Percentiles rank a stretch among this genome's conserved stretches.
Conservation (phyloP, 2,888 invertebrate species). For the Apotomis betuletana region DNA sequence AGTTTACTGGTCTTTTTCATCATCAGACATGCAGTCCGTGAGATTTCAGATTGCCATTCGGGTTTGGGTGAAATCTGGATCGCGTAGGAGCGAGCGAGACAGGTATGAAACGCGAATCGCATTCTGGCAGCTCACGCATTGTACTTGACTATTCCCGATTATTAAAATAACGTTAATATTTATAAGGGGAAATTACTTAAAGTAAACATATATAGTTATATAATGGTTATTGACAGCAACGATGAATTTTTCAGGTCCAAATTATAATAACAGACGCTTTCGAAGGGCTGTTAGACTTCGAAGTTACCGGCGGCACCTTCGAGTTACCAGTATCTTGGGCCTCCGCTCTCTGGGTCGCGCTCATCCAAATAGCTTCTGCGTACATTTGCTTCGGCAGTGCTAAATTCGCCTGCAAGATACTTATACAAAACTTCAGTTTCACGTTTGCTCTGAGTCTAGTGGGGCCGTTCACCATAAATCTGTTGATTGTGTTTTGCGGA, state of each 20-base stretch:
- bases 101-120: too few species aligned
- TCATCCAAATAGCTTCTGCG: conserved; percentile 86
- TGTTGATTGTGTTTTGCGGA: conserved; percentile 87
- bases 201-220: too few species aligned
- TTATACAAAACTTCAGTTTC: conserved; percentile 94
- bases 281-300: conserved; percentile 67
- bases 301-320: conserved; percentile 62
- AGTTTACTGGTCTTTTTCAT: too few species aligned
- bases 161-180: too few species aligned
- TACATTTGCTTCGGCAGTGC: conserved; percentile 87
- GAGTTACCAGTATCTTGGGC: conserved; percentile 60
- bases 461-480: conserved; percentile 88
- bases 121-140: too few species aligned
- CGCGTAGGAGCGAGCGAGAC: too few species aligned
- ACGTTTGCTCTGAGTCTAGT: conserved; percentile 91
- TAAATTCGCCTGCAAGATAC: conserved; percentile 94
- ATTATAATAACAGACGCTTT: conserved; percentile 66
- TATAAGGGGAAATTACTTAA: too few species aligned
- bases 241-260: conserved; percentile 69
- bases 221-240: neutral
- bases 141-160: too few species aligned
- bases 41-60: too few species aligned
- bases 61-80: too few species aligned
- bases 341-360: conserved; percentile 83
- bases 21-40: too few species aligned